Base-by-base conservation (phyloP, 2,113 vertebrate genomes). In the Nycticryphes semicollaris region DNA sequence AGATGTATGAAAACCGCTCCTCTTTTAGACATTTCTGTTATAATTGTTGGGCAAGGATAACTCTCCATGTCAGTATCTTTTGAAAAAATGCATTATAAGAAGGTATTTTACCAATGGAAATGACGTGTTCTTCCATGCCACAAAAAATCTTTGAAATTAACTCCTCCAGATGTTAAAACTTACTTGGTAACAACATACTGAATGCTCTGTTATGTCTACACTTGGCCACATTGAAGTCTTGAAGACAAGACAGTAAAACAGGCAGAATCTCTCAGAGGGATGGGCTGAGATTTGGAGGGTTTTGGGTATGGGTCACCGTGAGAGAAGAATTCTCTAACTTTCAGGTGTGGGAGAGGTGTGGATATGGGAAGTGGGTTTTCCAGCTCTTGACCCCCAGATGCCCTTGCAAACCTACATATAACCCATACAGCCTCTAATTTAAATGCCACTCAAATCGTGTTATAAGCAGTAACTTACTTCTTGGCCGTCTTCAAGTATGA, bases 401-500 rank as follows among this genome's bases (percentile, higher is more conserved):
- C 17, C 30, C 57, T 41, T 12, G 62, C 8, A 20, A 14, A 54
- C 22, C 39, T 12, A 17, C 16, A 53, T 53, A 28, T 53, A 53
- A 53, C 51, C 27, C 51, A 53, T 28, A 28, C 6, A 16, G 28
- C 28, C 53, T 54, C 17, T 30, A 18, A 54, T 54, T 54, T 30
- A 14, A 30, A 27, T 9, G 14, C 35, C 43, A 39, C 50, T 7
- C 51, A 7, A 51, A 19, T 3, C 24, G 20, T 1, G 5, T 31
- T 41, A 66, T 28, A 25, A 87, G 79, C 25, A 27, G 39, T 3
- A 37, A 97, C 98, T 68, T 98, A 99, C 99, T 97, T 99, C 99
- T 95, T 99, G 98, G 68, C 98, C 98, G 93, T 99, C 97, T 54
- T 99, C 98, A 88, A 99, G 98, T 63, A 99, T 98, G 96, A 99